phyloP scores from a whole-genome alignment of 1,140 invertebrate genomes.

The Triops cancriformis region DNA sequence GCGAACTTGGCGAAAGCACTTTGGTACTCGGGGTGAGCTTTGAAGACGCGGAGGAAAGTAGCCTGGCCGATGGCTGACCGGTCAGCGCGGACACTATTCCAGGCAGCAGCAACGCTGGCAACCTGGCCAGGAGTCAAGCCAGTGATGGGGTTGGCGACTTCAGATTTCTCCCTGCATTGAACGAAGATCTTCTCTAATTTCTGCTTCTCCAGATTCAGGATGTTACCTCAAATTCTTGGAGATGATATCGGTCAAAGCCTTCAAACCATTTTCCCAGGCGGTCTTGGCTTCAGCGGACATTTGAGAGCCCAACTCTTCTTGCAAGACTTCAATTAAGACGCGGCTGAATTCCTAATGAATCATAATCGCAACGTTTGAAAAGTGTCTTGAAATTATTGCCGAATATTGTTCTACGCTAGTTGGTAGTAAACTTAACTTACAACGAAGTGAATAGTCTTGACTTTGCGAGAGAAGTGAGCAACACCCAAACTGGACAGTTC shows the following conservation, averaged over 20 bases:
- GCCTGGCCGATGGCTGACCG: constrained; percentile 42
- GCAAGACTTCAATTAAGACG: not conserved
- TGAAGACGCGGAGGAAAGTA: constrained; percentile 51
- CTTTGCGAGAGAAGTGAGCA: constrained; percentile 21
- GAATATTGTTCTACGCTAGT: not conserved
- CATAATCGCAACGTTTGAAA: not conserved
- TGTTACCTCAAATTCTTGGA: constrained; percentile 22
- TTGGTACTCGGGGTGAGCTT: constrained; percentile 50
- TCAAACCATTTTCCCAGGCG: constrained; percentile 24
- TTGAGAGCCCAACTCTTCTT: not conserved
- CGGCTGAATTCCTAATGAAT: not conserved
- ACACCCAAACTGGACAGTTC: constrained; percentile 20
- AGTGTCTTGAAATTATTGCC: not conserved
- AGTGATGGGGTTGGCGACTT: constrained; percentile 37
- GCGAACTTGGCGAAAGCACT: constrained; percentile 43
- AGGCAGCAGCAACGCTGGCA: constrained; percentile 43
- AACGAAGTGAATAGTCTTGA: constrained; percentile 4
- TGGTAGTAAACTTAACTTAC: not conserved
- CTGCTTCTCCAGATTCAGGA: not conserved
- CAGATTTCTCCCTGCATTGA: not conserved
- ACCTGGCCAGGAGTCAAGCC: constrained; percentile 45
- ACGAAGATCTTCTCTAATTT: constrained; percentile 11
- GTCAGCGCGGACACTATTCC: constrained; percentile 44
- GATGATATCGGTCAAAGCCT: constrained; percentile 17
- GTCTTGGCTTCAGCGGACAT: constrained; percentile 11